Evolutionary conservation across 2,888 invertebrate species (phyloP).

Genomic region (Amphipyra berbera): DNA sequence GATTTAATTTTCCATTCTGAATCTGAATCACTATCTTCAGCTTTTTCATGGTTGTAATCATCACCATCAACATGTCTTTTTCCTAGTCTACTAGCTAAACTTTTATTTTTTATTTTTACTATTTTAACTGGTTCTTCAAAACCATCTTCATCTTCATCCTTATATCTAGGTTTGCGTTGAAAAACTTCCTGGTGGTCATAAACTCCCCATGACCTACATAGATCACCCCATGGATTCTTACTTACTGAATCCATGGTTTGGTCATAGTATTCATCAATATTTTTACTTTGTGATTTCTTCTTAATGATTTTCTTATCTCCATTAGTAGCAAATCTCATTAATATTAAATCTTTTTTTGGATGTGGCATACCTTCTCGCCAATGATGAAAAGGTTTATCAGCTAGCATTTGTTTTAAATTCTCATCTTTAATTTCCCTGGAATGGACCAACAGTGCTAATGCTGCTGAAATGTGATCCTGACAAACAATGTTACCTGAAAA

Average conservation of each 20-base stretch:
- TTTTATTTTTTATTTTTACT: conserved; percentile 78
- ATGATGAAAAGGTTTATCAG: conserved; percentile 91
- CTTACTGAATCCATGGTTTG: conserved; percentile 69
- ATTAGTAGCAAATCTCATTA: conserved; percentile 93
- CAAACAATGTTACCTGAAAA: conserved; percentile 92
- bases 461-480: conserved; percentile 90
- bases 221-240: conserved; percentile 93
- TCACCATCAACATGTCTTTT: conserved; percentile 69
- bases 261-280: conserved; percentile 68
- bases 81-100: conserved; percentile 81
- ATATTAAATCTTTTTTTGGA: conserved; percentile 91
- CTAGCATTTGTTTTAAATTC: conserved; percentile 77
- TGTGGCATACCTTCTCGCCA: conserved; percentile 93
- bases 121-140: conserved; percentile 63
- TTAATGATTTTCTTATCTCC: conserved; percentile 92
- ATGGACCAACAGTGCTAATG: conserved; percentile 90
- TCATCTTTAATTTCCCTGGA: conserved; percentile 86
- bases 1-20: conserved; percentile 90
- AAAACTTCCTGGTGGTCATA: conserved; percentile 91
- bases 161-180: conserved; percentile 73
- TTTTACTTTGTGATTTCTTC: conserved; percentile 74
- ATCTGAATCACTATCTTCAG: conserved; percentile 86
- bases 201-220: conserved; percentile 92
- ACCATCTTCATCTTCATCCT: conserved; percentile 71
- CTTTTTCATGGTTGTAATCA: conserved; percentile 64